These are phyloP conservation scores for mouse (Mus musculus) DNA, from an alignment of 2,113 vertebrate genomes.

Conservation along the genomic window DNA sequence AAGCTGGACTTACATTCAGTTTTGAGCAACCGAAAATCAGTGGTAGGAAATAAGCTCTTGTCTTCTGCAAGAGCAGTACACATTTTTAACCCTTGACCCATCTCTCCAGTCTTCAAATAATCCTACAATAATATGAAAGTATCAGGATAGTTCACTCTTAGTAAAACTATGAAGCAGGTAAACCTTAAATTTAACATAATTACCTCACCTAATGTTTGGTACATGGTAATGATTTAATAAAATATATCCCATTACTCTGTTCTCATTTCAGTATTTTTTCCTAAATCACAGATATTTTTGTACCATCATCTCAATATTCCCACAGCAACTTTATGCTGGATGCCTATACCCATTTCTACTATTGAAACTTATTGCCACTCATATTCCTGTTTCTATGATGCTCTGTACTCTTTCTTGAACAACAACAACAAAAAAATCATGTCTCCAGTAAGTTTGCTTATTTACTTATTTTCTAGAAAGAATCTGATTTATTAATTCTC, in stretches of 20 bases:
- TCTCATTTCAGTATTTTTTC: background rate
- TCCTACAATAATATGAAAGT: slow-evolving; percentile 20
- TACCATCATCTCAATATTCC: background rate
- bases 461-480: background rate
- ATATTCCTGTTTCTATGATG: background rate
- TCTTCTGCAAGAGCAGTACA: background rate
- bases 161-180: slow-evolving; percentile 15
- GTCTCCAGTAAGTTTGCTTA: background rate
- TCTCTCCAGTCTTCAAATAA: background rate
- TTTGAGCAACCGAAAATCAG: no score
- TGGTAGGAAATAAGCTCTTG: background rate
- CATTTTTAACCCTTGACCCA: background rate
- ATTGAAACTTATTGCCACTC: background rate
- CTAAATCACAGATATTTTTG: background rate
- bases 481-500: slow-evolving; percentile 49
- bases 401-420: background rate
- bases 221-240: slow-evolving; percentile 5
- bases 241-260: background rate
- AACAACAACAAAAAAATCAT: slow-evolving; percentile 35
- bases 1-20: background rate
- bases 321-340: background rate
- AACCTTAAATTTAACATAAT: background rate
- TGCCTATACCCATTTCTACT: background rate
- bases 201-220: background rate
- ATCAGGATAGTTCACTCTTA: background rate